phyloP scores from a whole-genome alignment of 30 jellyfish, hydroid and myxozoan genomes.

The Euphysa ruthae region DNA sequence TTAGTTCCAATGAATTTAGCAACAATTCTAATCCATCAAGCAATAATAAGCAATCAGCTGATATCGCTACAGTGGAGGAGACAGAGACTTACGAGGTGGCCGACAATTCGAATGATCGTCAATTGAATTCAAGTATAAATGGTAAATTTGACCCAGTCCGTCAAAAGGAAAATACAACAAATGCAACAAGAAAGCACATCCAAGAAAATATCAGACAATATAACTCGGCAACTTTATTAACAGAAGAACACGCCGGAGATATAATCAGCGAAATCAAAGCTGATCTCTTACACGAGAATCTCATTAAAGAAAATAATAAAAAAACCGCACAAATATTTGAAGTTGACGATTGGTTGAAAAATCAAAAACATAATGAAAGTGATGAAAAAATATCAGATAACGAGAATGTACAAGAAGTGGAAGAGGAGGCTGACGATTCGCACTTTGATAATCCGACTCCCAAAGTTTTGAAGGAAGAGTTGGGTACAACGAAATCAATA shows the following conservation, averaged over 20 bases:
- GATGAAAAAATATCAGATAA: not conserved
- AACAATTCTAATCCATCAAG: too few relatives aligned
- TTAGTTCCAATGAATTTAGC: too few relatives aligned
- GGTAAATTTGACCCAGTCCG: too few relatives aligned
- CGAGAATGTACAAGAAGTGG: not conserved
- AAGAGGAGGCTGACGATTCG: not conserved
- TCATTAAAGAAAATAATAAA: conserved; percentile 4
- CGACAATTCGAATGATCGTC: too few relatives aligned
- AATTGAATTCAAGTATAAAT: too few relatives aligned
- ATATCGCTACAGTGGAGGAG: too few relatives aligned
- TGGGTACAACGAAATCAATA: too few relatives aligned
- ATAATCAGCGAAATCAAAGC: conserved; percentile 17
- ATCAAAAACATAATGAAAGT: not conserved
- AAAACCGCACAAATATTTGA: not conserved
- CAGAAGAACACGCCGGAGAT: conserved; percentile 15
- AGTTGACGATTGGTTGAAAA: not conserved
- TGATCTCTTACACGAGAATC: conserved; percentile 3
- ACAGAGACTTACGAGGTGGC: too few relatives aligned
- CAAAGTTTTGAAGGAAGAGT: not conserved
- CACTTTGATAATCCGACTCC: not conserved
- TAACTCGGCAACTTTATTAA: not conserved
- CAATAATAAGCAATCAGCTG: too few relatives aligned
- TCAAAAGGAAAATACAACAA: not conserved
- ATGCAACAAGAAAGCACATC: not conserved
- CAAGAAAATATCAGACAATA: not conserved